Percentiles rank a stretch among this genome's conserved stretches.
Evolutionary conservation across 2,888 invertebrate genomes (phyloP).

Genomic region (Acanthoscelides obtectus): DNA sequence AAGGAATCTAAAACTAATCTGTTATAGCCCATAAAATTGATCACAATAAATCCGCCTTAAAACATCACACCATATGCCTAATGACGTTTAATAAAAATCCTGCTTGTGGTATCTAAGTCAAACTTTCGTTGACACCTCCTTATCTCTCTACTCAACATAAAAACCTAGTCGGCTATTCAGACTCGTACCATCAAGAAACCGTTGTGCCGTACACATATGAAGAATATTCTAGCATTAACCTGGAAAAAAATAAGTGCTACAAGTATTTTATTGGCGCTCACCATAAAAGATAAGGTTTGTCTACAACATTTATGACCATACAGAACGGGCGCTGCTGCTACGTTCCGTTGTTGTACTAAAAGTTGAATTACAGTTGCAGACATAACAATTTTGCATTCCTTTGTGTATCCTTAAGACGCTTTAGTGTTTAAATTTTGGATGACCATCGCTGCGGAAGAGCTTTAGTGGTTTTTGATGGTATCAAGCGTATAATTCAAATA

Average conservation of each 20-base stretch:
- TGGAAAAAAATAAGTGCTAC: background rate
- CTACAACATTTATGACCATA: background rate
- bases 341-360: background rate
- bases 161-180: background rate
- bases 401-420: background rate
- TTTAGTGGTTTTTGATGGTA: no score
- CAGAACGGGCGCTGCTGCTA: background rate
- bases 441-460: background rate
- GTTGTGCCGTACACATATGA: background rate
- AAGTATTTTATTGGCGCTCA: background rate
- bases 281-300: background rate
- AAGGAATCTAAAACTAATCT: no score
- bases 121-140: background rate
- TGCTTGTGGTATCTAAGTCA: background rate
- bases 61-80: no score
- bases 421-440: background rate
- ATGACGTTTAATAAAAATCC: background rate
- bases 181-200: background rate
- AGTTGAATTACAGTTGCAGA: background rate
- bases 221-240: background rate
- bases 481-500: no score
- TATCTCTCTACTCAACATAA: background rate
- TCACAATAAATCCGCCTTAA: no score
- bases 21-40: no score
- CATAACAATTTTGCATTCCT: background rate